A percentile compares a stretch with the other conserved stretches of the same genome.
phyloP scores from a whole-genome alignment of 2,888 invertebrate genomes.

The Hypselothyrea guttata region DNA sequence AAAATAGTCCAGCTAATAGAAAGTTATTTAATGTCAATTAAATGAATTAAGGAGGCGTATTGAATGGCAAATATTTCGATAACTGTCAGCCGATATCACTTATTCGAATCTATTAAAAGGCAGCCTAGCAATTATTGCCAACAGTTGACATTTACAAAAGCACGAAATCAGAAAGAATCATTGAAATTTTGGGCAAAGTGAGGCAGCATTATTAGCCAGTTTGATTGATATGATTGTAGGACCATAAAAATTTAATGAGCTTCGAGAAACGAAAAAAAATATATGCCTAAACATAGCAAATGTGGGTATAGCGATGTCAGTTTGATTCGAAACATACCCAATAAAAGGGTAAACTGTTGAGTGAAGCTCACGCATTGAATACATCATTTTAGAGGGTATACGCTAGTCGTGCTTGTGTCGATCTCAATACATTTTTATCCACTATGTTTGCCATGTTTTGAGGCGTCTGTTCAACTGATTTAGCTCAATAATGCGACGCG shows the following conservation, averaged over 20 bases:
- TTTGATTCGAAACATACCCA: slow-evolving; percentile 10
- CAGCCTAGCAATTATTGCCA: slow-evolving; percentile 30
- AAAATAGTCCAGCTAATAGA: too few species aligned
- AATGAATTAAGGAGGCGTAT: too few species aligned
- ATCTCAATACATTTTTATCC: slow-evolving; percentile 6
- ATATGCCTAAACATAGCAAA: slow-evolving; percentile 12
- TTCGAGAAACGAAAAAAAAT: slow-evolving; percentile 37
- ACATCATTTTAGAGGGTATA: neutral
- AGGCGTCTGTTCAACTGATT: slow-evolving; percentile 51
- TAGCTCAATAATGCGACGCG: slow-evolving; percentile 66
- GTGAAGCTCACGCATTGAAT: too few species aligned
- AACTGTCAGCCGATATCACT: slow-evolving; percentile 43
- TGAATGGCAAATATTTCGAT: slow-evolving; percentile 16
- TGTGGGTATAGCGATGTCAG: slow-evolving; percentile 18
- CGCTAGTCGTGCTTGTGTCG: neutral
- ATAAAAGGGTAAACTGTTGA: neutral
- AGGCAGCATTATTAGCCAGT: slow-evolving; percentile 35
- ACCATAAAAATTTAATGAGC: slow-evolving; percentile 56
- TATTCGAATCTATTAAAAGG: slow-evolving; percentile 29
- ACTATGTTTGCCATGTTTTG: slow-evolving; percentile 13
- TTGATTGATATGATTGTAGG: slow-evolving; percentile 51
- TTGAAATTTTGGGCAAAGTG: neutral
- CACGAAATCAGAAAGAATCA: neutral
- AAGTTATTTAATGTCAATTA: too few species aligned
- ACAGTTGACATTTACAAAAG: slow-evolving; percentile 33